Evolutionary conservation across 2,888 invertebrate species (phyloP), one percentile per base, ranked within the genome.

Genomic region (Tenthredo notha): DNA sequence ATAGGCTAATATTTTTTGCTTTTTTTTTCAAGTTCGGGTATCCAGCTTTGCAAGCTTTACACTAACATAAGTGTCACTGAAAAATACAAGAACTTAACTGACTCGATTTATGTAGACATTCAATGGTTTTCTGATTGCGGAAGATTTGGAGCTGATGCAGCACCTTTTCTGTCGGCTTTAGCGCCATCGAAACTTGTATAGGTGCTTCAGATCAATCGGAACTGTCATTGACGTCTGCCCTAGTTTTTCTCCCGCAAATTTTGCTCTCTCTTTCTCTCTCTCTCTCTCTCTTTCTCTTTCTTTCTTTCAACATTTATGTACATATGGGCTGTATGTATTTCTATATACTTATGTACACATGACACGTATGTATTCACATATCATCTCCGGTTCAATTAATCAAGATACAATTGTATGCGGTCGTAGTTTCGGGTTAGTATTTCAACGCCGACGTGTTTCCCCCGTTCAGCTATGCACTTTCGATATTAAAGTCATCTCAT

Each of bases 141-240:
- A 40, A 18, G 80, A 61, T 80, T 61, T 25, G 18, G 78, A n/a
- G 80, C 61, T 37, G 80, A 61, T 61, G 33, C 80, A 61, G 58
- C 58, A 80, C n/a, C 37, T 37, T 40, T 80, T 61, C n/a, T 54
- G 54, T 43, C 21, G 4, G 58, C 10, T 25, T 80, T 40, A 33
- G 10, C n/a, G 40, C 61, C 7, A 21, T 40, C 40, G 80, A 58
- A 58, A 50, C 33, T 50, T 50, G 18, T 74, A 40, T 74, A 74
- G 77, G 77, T 54, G 77, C 77, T 77, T 9, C 61, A 80, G 80
- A 58, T 58, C 61, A 80, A 80, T 80, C 80, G 80, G 80, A 80
- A 80, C 61, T 61, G 80, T 80, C 80, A 61, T 80, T 58, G 80
- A 80, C 61, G 37, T 61, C 40, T 58, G 80, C 37, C 61, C 80